phyloP scores from a whole-genome alignment of 2,888 invertebrate species.

The Leptinotarsa tumamoca region DNA sequence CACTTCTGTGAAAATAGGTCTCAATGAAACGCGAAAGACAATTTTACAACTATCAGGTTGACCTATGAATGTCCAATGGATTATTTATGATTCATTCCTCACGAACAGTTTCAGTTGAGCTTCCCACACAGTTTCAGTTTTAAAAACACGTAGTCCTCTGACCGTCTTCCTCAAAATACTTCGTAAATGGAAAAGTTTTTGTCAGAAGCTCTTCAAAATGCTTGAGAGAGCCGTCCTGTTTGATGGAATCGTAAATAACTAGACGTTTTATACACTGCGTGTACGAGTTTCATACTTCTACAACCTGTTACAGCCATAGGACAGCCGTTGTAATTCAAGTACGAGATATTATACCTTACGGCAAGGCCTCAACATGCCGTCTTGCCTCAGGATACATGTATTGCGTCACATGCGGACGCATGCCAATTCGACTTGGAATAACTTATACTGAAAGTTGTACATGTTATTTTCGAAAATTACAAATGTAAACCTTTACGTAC shows the following conservation, averaged over 20 bases:
- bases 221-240: neutral
- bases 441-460: neutral
- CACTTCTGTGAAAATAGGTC: too few species aligned
- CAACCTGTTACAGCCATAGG: slow-evolving; percentile 32
- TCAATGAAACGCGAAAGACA: too few species aligned
- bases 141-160: too few species aligned
- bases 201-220: neutral
- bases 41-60: too few species aligned
- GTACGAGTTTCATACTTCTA: slow-evolving; percentile 1
- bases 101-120: too few species aligned
- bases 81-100: too few species aligned
- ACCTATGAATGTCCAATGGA: too few species aligned
- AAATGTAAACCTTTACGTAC: too few species aligned
- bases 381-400: slow-evolving; percentile 54
- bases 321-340: slow-evolving; percentile 40
- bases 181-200: too few species aligned
- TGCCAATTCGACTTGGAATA: slow-evolving; percentile 33
- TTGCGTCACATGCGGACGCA: slow-evolving; percentile 52
- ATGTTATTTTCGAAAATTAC: too few species aligned
- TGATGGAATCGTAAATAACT: neutral
- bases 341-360: slow-evolving; percentile 49
- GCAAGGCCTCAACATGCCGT: slow-evolving; percentile 57
- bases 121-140: too few species aligned
- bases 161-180: too few species aligned
- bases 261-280: neutral